Conservation (phyloP, 2,113 vertebrate species). For the Cynocephalus volans region DNA sequence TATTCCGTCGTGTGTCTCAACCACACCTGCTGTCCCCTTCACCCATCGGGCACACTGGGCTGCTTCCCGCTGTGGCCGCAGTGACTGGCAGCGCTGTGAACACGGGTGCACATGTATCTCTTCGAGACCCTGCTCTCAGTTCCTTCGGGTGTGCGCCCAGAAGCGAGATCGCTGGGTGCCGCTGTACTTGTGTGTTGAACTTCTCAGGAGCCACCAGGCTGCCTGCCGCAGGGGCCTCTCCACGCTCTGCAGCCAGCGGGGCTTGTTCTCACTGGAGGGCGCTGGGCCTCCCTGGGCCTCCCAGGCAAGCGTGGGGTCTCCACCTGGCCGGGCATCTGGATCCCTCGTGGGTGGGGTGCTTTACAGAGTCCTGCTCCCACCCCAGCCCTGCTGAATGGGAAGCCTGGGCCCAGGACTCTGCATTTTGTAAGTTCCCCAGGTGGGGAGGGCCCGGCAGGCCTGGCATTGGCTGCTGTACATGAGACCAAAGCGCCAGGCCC, state of each 20-base stretch:
- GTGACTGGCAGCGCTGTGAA: neutral
- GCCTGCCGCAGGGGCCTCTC: neutral
- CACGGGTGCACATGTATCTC: neutral
- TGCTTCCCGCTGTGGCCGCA: too few relatives aligned
- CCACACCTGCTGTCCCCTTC: neutral
- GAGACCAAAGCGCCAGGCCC: neutral
- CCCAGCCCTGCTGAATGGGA: neutral
- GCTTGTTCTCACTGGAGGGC: neutral
- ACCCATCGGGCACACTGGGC: too few relatives aligned
- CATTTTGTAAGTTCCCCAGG: neutral
- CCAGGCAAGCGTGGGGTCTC: neutral
- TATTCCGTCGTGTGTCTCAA: too few relatives aligned
- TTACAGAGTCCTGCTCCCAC: neutral
- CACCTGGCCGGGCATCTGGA: neutral
- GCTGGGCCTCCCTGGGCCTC: neutral
- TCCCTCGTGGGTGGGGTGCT: neutral
- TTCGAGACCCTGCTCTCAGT: neutral
- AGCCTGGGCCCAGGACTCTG: neutral
- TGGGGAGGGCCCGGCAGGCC: neutral
- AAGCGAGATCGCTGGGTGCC: neutral
- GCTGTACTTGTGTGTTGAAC: neutral
- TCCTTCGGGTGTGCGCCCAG: neutral
- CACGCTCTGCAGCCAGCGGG: too few relatives aligned
- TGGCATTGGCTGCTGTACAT: neutral
- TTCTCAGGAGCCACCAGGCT: neutral